Base-by-base conservation (phyloP, 2,113 vertebrate species). In the Aix galericulata region DNA sequence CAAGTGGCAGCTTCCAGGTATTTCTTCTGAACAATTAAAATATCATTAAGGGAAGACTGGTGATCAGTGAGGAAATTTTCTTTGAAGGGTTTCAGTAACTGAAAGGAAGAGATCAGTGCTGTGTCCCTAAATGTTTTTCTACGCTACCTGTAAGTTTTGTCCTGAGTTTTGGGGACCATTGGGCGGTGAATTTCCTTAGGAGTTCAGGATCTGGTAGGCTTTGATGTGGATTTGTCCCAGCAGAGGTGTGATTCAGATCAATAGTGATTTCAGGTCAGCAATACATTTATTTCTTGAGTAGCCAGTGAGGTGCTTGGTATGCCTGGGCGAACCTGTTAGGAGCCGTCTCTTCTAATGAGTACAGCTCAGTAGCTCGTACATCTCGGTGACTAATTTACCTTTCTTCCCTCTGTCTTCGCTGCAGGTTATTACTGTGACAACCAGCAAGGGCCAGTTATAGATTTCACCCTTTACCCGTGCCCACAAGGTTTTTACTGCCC, bases 401-500 rank as follows among this genome's bases (percentile, higher is more conserved):
- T 32, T 11, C 44, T 71, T 8, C 42, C 67, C 32, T 58, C 26
- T 88, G 17, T 71, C n/a, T 89, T 73, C 82, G 29, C 81, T 69
- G 56, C 96, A 99, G 99, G 99, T 21, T 99, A 98, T 96, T 99
- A 98, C 96, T 99, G 99, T 92, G 98, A 99, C 92, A 96, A 78
- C 79, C 98, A 96, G 23, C 77, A 91, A 21, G 96, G 96, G 27
- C 96, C 96, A 8, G 44, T 97, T 77, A 98, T 96, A 32, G 96
- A 96, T 73, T 98, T 98, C 36, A 96, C 97, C 46, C 96, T 97
- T 23, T 98, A 97, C 91, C 98, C 98, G 1, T 99, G 99, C 93
- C 98, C 98, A 3, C 96, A 63, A 89, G 99, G 99, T 27, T 98
- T 99, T 95, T 99, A 98, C 94, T 99, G 99, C 92, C 99, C 98